phyloP scores from a whole-genome alignment of 1,140 invertebrate genomes.

The Meloidogyne floridensis region DNA sequence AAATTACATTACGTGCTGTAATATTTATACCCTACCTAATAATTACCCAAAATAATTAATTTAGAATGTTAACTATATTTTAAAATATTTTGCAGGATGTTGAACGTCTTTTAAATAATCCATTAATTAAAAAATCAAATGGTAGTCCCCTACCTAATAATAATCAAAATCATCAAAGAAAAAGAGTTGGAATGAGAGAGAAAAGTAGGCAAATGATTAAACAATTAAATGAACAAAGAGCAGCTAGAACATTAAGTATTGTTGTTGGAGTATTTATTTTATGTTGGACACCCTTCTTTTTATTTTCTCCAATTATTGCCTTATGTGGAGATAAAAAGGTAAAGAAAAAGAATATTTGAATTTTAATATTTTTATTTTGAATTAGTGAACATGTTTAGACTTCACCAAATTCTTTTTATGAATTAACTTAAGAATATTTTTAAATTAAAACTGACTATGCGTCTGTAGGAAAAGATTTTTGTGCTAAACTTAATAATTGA shows the following conservation, averaged over 20 bases:
- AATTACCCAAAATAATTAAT: too few relatives aligned
- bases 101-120: neutral
- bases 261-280: conserved; percentile 95
- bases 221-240: conserved; percentile 68
- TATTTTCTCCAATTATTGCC: conserved; percentile 85
- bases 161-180: conserved; percentile 22
- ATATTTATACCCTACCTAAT: too few relatives aligned
- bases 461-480: too few relatives aligned
- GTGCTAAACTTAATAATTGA: too few relatives aligned
- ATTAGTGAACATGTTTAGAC: too few relatives aligned
- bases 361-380: too few relatives aligned
- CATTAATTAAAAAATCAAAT: conserved; percentile 7
- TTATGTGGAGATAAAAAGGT: conserved; percentile 72
- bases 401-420: too few relatives aligned
- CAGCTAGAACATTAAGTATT: conserved; percentile 83
- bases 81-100: conserved; percentile 16
- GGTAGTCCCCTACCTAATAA: conserved; percentile 11
- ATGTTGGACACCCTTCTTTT: conserved; percentile 95
- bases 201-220: conserved; percentile 66
- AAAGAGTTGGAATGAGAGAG: conserved; percentile 56
- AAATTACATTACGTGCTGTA: too few relatives aligned
- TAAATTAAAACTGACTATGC: too few relatives aligned
- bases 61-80: neutral
- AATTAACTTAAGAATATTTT: too few relatives aligned
- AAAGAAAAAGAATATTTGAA: neutral